Conservation (phyloP, 2,113 vertebrate species). For the Notarius lentiginosus region DNA sequence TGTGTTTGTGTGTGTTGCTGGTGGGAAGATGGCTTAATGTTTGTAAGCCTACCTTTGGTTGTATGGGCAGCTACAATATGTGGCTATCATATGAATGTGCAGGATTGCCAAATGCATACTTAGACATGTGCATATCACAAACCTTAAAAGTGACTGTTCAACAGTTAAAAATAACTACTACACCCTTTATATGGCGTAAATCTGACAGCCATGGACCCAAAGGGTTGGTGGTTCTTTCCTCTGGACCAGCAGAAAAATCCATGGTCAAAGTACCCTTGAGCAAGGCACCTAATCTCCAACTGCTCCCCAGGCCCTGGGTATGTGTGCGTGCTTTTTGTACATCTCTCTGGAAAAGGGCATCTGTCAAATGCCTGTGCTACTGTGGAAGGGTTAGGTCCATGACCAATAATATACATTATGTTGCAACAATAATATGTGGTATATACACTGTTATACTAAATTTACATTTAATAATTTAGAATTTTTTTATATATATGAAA, state of each 20-base stretch:
- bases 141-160: conserved; percentile 1
- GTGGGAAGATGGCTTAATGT: conserved; percentile 11
- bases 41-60: conserved; percentile 7
- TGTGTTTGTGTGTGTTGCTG: conserved; percentile 21
- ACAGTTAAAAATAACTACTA: neutral
- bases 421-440: neutral
- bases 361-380: too few relatives aligned
- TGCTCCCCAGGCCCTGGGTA: too few relatives aligned
- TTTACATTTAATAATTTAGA: neutral
- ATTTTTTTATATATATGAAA: neutral
- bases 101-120: neutral
- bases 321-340: too few relatives aligned
- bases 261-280: too few relatives aligned
- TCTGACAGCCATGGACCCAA: neutral
- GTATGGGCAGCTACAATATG: conserved; percentile 21
- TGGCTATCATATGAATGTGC: conserved; percentile 3
- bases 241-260: too few relatives aligned
- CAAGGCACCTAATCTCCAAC: too few relatives aligned
- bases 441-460: neutral
- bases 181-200: neutral
- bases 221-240: too few relatives aligned
- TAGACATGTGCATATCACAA: conserved; percentile 3
- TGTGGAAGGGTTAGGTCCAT: neutral
- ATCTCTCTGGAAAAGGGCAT: too few relatives aligned
- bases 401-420: neutral